Evolutionary conservation across 2,113 vertebrate genomes (phyloP).

Genomic region (Proteles cristata): DNA sequence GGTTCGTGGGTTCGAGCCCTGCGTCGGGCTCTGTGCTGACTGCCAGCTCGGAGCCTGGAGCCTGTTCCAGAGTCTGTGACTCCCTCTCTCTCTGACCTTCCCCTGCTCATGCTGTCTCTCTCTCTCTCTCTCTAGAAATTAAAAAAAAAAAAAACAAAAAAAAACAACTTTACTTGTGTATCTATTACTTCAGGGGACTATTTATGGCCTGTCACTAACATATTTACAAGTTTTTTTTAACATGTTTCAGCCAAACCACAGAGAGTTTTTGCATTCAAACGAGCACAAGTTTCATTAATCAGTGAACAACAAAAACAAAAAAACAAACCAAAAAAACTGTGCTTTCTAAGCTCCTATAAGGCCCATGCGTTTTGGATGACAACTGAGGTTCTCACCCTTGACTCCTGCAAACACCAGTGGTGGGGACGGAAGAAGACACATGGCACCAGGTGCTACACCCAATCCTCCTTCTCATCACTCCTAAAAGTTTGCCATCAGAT

Average conservation of each 20-base stretch:
- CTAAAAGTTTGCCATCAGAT: background rate
- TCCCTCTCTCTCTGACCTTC: too few relatives aligned
- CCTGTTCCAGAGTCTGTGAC: too few relatives aligned
- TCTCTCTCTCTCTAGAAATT: too few relatives aligned
- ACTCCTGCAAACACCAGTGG: background rate
- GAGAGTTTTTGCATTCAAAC: background rate
- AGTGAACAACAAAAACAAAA: background rate
- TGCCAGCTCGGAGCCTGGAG: too few relatives aligned
- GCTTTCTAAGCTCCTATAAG: background rate
- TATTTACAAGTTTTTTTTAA: background rate
- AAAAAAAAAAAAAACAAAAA: too few relatives aligned
- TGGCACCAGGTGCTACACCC: background rate
- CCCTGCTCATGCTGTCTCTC: too few relatives aligned
- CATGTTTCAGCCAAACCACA: background rate
- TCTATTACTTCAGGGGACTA: background rate
- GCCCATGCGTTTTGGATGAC: background rate
- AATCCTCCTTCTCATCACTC: background rate
- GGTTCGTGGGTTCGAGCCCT: too few relatives aligned
- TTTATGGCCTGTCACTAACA: background rate
- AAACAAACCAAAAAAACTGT: background rate
- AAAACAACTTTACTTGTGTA: background rate
- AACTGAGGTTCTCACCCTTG: background rate
- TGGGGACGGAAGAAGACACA: background rate
- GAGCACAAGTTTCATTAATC: background rate
- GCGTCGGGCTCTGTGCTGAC: too few relatives aligned